Conservation (phyloP, 2,113 vertebrate species). For the Ia io region DNA sequence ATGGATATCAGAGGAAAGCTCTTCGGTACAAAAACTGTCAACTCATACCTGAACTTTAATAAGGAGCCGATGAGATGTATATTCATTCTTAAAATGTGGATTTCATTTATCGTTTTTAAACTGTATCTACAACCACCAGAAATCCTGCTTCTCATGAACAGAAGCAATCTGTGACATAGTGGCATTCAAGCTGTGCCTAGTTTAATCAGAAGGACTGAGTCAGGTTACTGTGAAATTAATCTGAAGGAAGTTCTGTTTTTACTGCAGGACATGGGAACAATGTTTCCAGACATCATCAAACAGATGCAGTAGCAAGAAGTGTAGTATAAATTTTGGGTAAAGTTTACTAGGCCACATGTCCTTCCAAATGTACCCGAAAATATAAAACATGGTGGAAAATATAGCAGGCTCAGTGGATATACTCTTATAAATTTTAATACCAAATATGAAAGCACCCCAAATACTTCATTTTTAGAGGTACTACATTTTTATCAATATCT, state of each 20-base stretch:
- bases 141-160: not conserved
- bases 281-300: constrained; percentile 24
- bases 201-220: constrained; percentile 24
- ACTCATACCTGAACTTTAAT: not conserved
- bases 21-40: not conserved
- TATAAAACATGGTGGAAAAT: constrained; percentile 26
- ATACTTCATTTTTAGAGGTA: not conserved
- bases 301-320: constrained; percentile 9
- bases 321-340: constrained; percentile 25
- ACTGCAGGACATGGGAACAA: not conserved
- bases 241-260: constrained; percentile 27
- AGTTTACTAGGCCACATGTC: constrained; percentile 44
- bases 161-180: not conserved
- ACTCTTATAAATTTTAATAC: not conserved
- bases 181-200: not conserved
- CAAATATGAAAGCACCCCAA: constrained; percentile 31
- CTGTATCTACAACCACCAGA: not conserved
- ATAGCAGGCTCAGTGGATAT: not conserved
- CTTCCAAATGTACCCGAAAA: constrained; percentile 52
- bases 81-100: not conserved
- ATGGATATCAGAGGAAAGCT: not conserved
- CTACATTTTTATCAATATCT: not conserved
- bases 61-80: not conserved
- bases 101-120: not conserved
- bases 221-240: constrained; percentile 39